A percentile compares a stretch with the other conserved stretches of the same genome.
phyloP scores from a whole-genome alignment of 2,113 vertebrate genomes.

The Macquaria australasica region DNA sequence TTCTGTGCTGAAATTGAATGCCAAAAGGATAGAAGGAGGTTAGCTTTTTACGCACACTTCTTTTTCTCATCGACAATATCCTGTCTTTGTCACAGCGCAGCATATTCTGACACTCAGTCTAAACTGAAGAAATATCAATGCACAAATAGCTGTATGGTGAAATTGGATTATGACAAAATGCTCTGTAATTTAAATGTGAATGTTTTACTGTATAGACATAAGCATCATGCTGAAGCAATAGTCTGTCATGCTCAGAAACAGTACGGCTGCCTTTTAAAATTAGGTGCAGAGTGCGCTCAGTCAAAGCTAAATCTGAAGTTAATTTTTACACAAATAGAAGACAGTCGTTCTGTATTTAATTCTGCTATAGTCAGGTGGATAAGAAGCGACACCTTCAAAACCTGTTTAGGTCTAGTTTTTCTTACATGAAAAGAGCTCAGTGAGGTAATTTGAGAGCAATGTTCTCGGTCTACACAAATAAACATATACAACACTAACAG shows the following conservation, averaged over 20 bases:
- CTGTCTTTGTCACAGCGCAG: constrained; percentile 37
- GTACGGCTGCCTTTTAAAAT: constrained; percentile 42
- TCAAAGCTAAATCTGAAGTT: constrained; percentile 50
- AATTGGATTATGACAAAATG: constrained; percentile 58
- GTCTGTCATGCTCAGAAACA: constrained; percentile 40
- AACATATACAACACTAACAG: constrained; percentile 32
- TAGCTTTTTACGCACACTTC: constrained; percentile 60
- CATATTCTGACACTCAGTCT: constrained; percentile 32
- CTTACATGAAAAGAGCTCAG: constrained; percentile 33
- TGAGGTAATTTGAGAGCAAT: constrained; percentile 42
- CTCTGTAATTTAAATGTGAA: constrained; percentile 36
- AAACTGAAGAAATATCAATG: constrained; percentile 46
- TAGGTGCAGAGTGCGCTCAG: neutral
- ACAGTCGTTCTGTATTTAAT: constrained; percentile 25
- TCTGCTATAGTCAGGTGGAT: constrained; percentile 41
- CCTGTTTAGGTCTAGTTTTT: constrained; percentile 43
- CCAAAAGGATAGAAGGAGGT: constrained; percentile 70
- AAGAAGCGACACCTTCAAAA: constrained; percentile 50
- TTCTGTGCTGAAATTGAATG: constrained; percentile 81
- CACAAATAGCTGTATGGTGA: constrained; percentile 41
- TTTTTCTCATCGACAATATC: constrained; percentile 43
- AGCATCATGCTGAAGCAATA: constrained; percentile 18
- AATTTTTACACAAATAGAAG: constrained; percentile 52
- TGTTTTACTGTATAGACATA: constrained; percentile 23
- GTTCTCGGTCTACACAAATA: constrained; percentile 46